Evolutionary conservation across 2,888 invertebrate species (phyloP).

Genomic region (Xylota segnis): DNA sequence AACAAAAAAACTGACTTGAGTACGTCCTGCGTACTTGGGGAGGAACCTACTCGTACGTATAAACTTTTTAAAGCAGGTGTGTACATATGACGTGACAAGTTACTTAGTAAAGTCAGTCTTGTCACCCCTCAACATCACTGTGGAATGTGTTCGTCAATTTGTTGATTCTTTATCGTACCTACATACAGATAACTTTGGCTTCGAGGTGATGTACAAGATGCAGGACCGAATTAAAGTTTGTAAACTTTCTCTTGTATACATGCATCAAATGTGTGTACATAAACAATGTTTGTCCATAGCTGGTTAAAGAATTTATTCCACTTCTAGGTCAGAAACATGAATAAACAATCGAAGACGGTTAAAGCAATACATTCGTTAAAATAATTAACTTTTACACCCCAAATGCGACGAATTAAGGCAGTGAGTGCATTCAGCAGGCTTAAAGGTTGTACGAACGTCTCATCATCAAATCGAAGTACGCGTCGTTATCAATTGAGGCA

Average conservation of each 20-base stretch:
- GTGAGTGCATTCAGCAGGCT: background rate
- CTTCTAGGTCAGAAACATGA: conserved; percentile 24
- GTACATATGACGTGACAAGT: background rate
- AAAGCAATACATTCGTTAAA: conserved; percentile 30
- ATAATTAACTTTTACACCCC: background rate
- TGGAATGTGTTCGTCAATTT: background rate
- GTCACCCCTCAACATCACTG: background rate
- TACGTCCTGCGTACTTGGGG: background rate
- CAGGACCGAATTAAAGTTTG: too few relatives aligned
- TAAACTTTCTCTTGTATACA: too few relatives aligned
- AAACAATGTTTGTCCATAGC: background rate
- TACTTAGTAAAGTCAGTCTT: background rate
- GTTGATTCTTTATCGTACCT: background rate
- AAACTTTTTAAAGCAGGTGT: background rate
- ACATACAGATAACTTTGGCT: background rate
- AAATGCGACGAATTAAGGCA: conserved; percentile 11
- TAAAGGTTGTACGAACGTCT: conserved; percentile 93
- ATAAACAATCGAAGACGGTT: conserved; percentile 12
- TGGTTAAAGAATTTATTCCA: conserved; percentile 22
- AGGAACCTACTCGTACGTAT: too few relatives aligned
- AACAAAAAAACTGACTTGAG: background rate
- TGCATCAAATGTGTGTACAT: too few relatives aligned
- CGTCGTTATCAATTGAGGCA: conserved; percentile 97
- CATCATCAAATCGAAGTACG: conserved; percentile 98
- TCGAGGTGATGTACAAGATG: background rate